phyloP scores from a whole-genome alignment of 2,113 vertebrate species.

The Nestor notabilis region DNA sequence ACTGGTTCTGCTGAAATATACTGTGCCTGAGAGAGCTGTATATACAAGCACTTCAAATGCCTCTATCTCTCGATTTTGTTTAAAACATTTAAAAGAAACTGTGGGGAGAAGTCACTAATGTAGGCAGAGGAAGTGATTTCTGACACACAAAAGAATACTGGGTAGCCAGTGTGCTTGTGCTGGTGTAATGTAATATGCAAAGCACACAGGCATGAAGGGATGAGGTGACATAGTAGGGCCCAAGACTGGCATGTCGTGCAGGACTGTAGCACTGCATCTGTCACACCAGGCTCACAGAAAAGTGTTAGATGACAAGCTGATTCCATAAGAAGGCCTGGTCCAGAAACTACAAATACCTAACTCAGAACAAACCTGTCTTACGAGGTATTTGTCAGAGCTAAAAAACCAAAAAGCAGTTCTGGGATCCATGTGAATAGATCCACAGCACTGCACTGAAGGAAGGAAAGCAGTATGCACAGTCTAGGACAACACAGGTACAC shows the following conservation, averaged over 20 bases:
- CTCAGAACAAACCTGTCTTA: not conserved
- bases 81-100: not conserved
- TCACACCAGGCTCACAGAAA: accelerated
- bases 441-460: not conserved
- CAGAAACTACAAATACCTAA: not conserved
- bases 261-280: not conserved
- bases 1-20: not conserved
- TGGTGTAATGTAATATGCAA: not conserved
- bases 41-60: not conserved
- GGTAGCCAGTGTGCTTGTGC: not conserved
- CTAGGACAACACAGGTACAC: not conserved
- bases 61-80: not conserved
- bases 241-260: accelerated
- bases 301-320: not conserved
- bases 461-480: not conserved
- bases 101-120: not conserved
- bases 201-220: not conserved
- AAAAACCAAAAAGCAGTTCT: accelerated
- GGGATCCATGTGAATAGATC: not conserved
- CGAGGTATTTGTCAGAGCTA: not conserved
- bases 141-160: not conserved
- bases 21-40: too few relatives aligned
- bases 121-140: not conserved
- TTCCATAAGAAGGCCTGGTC: not conserved
- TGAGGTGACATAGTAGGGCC: not conserved